Conservation (phyloP, 2,113 vertebrate species). For the Sardina pilchardus region DNA sequence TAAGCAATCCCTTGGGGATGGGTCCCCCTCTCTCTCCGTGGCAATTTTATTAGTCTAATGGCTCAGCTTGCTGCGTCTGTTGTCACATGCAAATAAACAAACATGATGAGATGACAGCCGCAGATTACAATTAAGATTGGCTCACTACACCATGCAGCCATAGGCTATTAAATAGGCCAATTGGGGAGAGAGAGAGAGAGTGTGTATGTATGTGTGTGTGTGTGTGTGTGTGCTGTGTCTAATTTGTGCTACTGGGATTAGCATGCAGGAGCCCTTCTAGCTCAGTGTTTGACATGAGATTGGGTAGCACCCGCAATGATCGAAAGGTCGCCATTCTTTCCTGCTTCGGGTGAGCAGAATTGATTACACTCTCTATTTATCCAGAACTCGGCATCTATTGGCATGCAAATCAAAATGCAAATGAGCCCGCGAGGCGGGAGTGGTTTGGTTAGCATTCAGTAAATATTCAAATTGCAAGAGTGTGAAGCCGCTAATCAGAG, state of each 20-base stretch:
- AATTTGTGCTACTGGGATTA: constrained; percentile 37
- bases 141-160: constrained; percentile 33
- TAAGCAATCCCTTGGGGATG: constrained; percentile 22
- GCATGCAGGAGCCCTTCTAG: constrained; percentile 34
- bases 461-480: constrained; percentile 68
- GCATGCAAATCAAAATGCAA: constrained; percentile 69
- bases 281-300: constrained; percentile 53
- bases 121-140: constrained; percentile 40
- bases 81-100: constrained; percentile 14
- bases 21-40: neutral
- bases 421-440: constrained; percentile 58
- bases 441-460: constrained; percentile 56
- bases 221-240: constrained; percentile 30
- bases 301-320: constrained; percentile 42
- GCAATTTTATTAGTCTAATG: constrained; percentile 37
- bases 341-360: constrained; percentile 56
- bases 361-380: constrained; percentile 68
- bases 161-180: constrained; percentile 39
- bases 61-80: constrained; percentile 10
- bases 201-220: neutral
- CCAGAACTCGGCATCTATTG: constrained; percentile 61
- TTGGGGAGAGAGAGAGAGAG: no score
- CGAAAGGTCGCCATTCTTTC: constrained; percentile 65
- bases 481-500: constrained; percentile 63
- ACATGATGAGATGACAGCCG: constrained; percentile 26